Base-by-base conservation (phyloP, 2,797 vertebrate genomes). In the Poliocrania exsul region DNA sequence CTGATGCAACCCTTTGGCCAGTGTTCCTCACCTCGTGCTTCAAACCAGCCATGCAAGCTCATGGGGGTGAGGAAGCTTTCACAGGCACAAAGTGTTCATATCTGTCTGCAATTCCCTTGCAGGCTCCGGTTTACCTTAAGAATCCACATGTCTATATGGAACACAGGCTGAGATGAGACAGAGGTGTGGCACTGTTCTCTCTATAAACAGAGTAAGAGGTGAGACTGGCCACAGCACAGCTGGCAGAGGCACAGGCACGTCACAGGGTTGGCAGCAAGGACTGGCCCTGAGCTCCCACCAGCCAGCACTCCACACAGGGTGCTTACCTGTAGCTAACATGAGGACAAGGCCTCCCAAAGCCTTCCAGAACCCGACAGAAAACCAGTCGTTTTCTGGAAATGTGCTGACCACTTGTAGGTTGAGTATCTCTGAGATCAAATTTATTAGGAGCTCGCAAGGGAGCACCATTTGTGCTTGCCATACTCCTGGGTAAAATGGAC, bases 201-300 rank as follows among this genome's bases (percentile, higher is more conserved):
- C 31, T n/a, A 0, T n/a, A 72, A 80, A 60, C 9, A 1, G 5
- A 54, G 72, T 1, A 2, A 44, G 38, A 84, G 28, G 47, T 7
- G 16, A 81, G 31, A 5, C 47, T 69, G 72, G 29, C 21, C 71
- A 14, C 0, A 0, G 56, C 0, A 0, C 44, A 67, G 46, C 37
- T 69, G 84, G 29, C 60, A 50, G 33, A 58, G 75, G 21, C 29
- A 51, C 16, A 51, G 75, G 26, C 16, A 37, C 5, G 4, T 44
- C 49, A 67, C 3, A 1, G 29, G n/a, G n/a, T 5, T 29, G 33
- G 16, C 33, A 6, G 57, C 3, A 0, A 31, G 23, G 69, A 53
- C 20, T 15, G 28, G 7, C 11, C 26, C 25, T 1, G 0, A 0
- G 4, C 37, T 57, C 57, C 42, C 0, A 1, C n/a, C 23, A 23